Percentiles rank a stretch among this genome's conserved stretches.
These are phyloP conservation scores for Chrysolina americana DNA, from an alignment of 2,888 invertebrate species.

Conservation along the genomic window DNA sequence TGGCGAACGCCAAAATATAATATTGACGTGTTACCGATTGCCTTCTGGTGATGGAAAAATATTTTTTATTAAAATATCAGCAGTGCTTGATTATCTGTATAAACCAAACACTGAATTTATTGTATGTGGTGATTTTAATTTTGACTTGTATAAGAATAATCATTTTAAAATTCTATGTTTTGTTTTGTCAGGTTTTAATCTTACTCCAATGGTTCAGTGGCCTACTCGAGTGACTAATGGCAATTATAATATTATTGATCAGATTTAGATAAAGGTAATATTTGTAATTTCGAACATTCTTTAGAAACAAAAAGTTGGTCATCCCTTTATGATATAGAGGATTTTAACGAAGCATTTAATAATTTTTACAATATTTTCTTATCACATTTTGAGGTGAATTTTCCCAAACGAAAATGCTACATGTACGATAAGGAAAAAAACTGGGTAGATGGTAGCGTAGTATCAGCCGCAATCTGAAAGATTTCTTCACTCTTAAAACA, in stretches of 20 bases:
- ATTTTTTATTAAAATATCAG: not conserved
- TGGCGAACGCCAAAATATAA: not conserved
- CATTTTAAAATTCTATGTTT: not conserved
- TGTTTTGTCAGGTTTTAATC: not conserved
- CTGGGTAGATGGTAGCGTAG: conserved; percentile 13
- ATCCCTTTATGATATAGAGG: conserved; percentile 1
- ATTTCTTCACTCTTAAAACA: not conserved
- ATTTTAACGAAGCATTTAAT: not conserved
- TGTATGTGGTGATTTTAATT: not conserved
- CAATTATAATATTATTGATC: not conserved
- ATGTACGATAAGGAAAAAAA: not conserved
- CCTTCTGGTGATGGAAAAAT: not conserved
- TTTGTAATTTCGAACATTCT: not conserved
- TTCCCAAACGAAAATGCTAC: not conserved
- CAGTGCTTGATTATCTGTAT: not conserved
- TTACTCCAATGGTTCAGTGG: not conserved
- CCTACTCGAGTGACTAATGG: not conserved
- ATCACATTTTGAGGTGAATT: not conserved
- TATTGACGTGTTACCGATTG: not conserved
- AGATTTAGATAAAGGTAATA: not conserved
- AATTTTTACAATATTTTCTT: conserved; percentile 6
- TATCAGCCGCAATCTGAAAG: not conserved
- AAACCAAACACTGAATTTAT: not conserved
- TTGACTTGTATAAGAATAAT: not conserved
- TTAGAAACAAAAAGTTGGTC: conserved; percentile 6